Conservation (phyloP, 53 echinoderm and acorn worm genomes). For the Mesocentrotus franciscanus region DNA sequence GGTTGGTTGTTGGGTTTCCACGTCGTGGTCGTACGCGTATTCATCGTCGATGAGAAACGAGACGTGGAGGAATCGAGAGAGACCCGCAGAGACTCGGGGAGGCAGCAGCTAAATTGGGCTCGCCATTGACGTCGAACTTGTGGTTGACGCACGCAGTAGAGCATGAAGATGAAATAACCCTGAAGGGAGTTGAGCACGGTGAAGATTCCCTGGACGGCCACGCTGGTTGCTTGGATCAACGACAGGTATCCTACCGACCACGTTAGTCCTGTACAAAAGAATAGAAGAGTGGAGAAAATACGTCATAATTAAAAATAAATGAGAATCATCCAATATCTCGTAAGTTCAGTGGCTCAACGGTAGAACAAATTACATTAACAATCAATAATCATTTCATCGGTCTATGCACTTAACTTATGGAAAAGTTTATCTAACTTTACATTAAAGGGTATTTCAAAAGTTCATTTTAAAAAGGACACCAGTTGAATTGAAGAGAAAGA, state of each 20-base stretch:
- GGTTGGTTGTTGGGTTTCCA: constrained; percentile 62
- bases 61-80: constrained; percentile 55
- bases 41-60: constrained; percentile 36
- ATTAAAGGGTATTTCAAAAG: too few relatives aligned
- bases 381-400: too few relatives aligned
- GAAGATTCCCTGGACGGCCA: constrained; percentile 81
- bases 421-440: too few relatives aligned
- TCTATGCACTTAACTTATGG: too few relatives aligned
- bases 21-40: constrained; percentile 58
- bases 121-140: constrained; percentile 69
- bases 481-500: neutral
- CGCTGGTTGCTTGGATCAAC: constrained; percentile 74
- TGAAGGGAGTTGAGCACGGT: constrained; percentile 86
- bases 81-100: constrained; percentile 52
- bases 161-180: constrained; percentile 88
- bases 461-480: too few relatives aligned
- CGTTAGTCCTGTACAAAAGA: constrained; percentile 66
- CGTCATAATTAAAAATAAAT: neutral
- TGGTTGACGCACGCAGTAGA: constrained; percentile 86
- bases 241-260: constrained; percentile 85
- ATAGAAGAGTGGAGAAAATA: neutral
- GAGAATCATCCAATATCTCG: neutral
- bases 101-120: constrained; percentile 64
- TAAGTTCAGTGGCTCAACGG: neutral
- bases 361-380: too few relatives aligned